phyloP scores from a whole-genome alignment of 1,140 invertebrate genomes.

The Ooceraea biroi region DNA sequence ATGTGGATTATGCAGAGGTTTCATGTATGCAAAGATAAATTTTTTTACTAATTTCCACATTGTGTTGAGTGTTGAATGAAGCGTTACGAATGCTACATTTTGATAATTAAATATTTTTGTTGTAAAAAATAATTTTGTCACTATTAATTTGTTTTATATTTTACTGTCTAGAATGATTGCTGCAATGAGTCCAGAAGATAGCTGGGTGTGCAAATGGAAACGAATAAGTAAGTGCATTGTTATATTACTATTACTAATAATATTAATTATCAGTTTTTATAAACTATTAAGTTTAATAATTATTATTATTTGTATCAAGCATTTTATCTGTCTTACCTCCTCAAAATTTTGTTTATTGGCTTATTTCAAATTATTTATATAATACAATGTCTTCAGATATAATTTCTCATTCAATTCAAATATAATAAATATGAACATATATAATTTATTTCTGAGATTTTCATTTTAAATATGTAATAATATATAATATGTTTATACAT shows the following conservation, averaged over 20 bases:
- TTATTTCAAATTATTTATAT: neutral
- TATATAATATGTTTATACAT: slow-evolving; percentile 68
- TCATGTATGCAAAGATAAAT: neutral
- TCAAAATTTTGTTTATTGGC: neutral
- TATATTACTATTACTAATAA: slow-evolving; percentile 52
- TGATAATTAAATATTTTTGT: too few relatives aligned
- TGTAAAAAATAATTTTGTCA: too few relatives aligned
- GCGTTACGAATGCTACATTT: too few relatives aligned
- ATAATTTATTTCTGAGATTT: slow-evolving; percentile 56
- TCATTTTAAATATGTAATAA: slow-evolving; percentile 46
- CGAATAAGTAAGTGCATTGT: slow-evolving; percentile 93
- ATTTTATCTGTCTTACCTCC: slow-evolving; percentile 34
- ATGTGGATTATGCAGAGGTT: too few relatives aligned
- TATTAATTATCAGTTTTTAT: slow-evolving; percentile 39
- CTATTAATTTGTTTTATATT: slow-evolving; percentile 25
- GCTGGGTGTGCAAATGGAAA: slow-evolving; percentile 99
- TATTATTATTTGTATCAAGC: too few relatives aligned
- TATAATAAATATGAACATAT: slow-evolving; percentile 67
- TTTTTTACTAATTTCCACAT: neutral
- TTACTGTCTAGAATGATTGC: slow-evolving; percentile 93
- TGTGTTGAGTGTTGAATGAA: too few relatives aligned
- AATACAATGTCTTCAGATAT: too few relatives aligned
- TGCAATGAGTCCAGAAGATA: slow-evolving; percentile 97
- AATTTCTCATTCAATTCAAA: too few relatives aligned
- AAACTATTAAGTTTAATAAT: too few relatives aligned